Evolutionary conservation across 2,888 invertebrate genomes (phyloP).

Genomic region (Acrobasis suavella): DNA sequence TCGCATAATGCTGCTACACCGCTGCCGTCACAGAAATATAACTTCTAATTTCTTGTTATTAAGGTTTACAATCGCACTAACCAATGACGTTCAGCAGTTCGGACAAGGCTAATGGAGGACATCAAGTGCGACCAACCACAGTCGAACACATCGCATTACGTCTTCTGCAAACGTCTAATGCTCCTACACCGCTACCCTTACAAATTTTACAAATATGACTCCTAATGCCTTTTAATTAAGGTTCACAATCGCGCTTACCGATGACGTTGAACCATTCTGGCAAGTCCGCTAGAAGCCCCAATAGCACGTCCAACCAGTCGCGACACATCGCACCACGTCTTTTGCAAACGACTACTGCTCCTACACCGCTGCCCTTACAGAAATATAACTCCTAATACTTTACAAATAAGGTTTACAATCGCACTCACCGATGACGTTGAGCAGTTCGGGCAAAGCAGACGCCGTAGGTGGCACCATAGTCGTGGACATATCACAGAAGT

Average conservation of each 20-base stretch:
- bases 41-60: no score
- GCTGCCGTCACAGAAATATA: no score
- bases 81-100: conserved; percentile 85
- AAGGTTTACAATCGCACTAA: conserved; percentile 36
- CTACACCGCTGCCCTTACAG: no score
- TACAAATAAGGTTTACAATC: conserved; percentile 56
- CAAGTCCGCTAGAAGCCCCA: no score
- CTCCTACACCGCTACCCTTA: conserved; percentile 42
- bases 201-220: conserved; percentile 60
- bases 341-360: no score
- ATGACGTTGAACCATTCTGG: conserved; percentile 83
- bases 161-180: no score
- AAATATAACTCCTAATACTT: conserved; percentile 69
- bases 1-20: conserved; percentile 85
- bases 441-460: conserved; percentile 63
- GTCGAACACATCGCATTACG: no score
- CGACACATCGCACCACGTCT: no score
- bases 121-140: no score
- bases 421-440: conserved; percentile 81
- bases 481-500: conserved; percentile 86
- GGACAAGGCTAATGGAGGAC: conserved; percentile 65
- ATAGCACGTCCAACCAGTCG: no score
- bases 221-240: conserved; percentile 81
- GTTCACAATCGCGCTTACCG: conserved; percentile 52
- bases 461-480: conserved; percentile 91